Evolutionary conservation across 2,797 vertebrate species (phyloP).

Genomic region (Pseudochirops cupreus): DNA sequence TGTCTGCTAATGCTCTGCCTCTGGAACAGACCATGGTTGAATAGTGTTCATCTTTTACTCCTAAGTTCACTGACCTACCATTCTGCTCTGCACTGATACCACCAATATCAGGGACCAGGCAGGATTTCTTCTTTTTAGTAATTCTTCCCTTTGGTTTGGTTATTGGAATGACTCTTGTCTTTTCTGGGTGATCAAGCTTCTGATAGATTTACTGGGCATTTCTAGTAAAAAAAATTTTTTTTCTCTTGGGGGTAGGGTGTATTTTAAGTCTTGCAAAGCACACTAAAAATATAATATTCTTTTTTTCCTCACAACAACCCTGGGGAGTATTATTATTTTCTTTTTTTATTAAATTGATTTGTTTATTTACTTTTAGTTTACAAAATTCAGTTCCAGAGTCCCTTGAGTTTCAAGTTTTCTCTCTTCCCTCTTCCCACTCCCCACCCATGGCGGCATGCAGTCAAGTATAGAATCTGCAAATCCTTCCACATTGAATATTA

Average conservation of each 20-base stretch:
- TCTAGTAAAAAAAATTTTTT: neutral
- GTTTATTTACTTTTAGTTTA: too few relatives aligned
- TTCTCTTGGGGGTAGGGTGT: neutral
- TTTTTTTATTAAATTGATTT: too few relatives aligned
- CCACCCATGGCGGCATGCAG: too few relatives aligned
- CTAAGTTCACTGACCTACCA: accelerated
- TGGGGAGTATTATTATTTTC: neutral
- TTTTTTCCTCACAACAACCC: neutral
- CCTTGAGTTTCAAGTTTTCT: too few relatives aligned
- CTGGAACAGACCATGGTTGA: neutral
- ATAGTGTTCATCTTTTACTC: neutral
- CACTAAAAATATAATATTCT: neutral
- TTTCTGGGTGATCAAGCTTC: neutral
- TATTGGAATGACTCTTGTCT: neutral
- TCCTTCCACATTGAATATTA: too few relatives aligned
- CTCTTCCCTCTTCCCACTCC: too few relatives aligned
- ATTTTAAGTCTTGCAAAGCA: neutral
- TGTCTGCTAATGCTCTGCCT: neutral
- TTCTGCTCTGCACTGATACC: neutral
- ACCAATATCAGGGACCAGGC: neutral
- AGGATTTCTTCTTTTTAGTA: neutral
- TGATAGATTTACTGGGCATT: neutral
- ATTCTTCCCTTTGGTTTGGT: neutral
- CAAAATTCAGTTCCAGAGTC: too few relatives aligned
- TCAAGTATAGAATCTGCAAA: too few relatives aligned